Evolutionary conservation across 2,113 vertebrate genomes (phyloP), one percentile per base, ranked within the genome.

Genomic region (Hirundichthys speculiger): DNA sequence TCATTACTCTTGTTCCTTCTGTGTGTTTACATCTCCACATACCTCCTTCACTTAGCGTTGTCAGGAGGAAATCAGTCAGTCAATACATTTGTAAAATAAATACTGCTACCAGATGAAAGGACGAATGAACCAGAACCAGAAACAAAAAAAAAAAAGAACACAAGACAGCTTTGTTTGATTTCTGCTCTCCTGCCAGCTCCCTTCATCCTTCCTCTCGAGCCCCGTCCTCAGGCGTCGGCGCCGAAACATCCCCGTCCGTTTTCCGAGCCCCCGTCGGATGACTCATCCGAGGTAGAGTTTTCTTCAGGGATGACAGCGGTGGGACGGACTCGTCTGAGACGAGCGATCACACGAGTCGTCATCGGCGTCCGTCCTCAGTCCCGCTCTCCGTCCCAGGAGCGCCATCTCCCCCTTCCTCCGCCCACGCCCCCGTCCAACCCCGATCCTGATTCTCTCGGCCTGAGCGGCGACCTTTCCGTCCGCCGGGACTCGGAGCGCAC

Each of bases 391-490:
- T 80, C 74, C 65, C 71, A 20, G 20, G 64, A 80, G 78, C 50
- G 2, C 47, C 39, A 2, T 51, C 16, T 27, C 25, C 25, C 25
- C 6, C 25, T 27, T 30, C 39, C 18, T 3, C 48, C 11, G 47
- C 47, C 16, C 7, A 72, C 73, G n/a, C 74, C 81, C n/a, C 73
- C 71, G n/a, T 74, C 79, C 68, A 61, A 71, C 81, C 66, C 59
- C 77, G 51, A 73, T 73, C 77, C 82, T 51, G 1, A 38, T 75
- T 83, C 80, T 85, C 77, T 80, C 46, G 75, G 75, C 68, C 83
- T 50, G 20, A 54, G 12, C 14, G 2, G 12, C 16, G 66, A 85
- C 79, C 81, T 78, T 50, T 77, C 12, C 58, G 40, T 75, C 83
- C 79, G 40, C 22, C 5, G 71, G 73, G 83, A 75, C 76, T 42